Evolutionary conservation across 2,113 vertebrate genomes (phyloP), one percentile per base, ranked within the genome.

Genomic region (cattle (Bos taurus)): DNA sequence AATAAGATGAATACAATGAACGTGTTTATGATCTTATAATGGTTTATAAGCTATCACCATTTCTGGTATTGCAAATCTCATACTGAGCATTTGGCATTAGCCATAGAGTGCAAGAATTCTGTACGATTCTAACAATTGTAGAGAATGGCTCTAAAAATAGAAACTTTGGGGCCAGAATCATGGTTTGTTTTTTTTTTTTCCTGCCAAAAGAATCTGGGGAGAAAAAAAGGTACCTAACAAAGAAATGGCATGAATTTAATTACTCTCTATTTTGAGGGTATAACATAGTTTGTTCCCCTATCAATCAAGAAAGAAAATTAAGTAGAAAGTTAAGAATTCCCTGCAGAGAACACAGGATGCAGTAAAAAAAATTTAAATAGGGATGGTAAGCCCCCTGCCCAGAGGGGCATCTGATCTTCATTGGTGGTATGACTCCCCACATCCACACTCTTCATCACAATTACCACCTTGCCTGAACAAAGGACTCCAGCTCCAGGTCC

Each of bases 141-240:
- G 43, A 91, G 94, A 97, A 85, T 30, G 52, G 86, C 23, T n/a
- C 95, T 92, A 80, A 97, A 98, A 91, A 91, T 88, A 95, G 88
- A 50, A 97, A 60, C 6, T 78, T 3, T 33, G 5, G 5, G 46
- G 57, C 78, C 95, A 59, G n/a, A 54, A 85, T 83, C 57, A 74
- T 48, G 6, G 0, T 28, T 26, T 28, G 84, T 78, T 25, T 10
- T 10, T 57, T 59, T 17, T 88, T 88, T 97, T 71, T 83, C 9
- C 14, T 89, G 81, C 78, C 90, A 48, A 87, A 91, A 17, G 13
- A 81, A 81, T 64, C 36, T 19, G 3, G 14, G 25, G 36, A 59
- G 80, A 9, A 59, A 95, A 97, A 97, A 6, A 91, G 50, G n/a
- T 56, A 62, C 40, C 88, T 97, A 80, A 90, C 89, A 97, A 94